These are phyloP conservation scores for Coendou prehensilis DNA, from an alignment of 2,797 vertebrate species.

Conservation along the genomic window DNA sequence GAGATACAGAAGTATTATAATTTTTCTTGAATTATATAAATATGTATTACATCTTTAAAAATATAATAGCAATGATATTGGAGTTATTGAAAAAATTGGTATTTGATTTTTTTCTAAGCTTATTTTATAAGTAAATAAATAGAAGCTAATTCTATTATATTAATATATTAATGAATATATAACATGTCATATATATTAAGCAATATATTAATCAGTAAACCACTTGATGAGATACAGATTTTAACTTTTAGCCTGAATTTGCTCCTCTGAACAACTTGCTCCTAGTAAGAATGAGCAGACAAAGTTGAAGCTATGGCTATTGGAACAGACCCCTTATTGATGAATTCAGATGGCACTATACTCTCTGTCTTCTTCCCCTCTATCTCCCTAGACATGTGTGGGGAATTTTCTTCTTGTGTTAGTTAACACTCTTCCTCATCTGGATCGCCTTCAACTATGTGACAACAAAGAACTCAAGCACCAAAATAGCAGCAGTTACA, in stretches of 20 bases:
- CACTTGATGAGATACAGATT: neutral
- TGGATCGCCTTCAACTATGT: constrained; percentile 97
- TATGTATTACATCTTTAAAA: neutral
- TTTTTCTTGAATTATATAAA: neutral
- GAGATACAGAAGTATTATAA: neutral
- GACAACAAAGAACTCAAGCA: constrained; percentile 92
- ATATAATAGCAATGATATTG: neutral
- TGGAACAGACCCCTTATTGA: neutral
- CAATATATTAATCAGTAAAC: neutral
- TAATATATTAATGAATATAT: neutral
- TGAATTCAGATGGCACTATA: neutral
- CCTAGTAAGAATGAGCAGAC: constrained; percentile 40
- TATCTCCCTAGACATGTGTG: constrained; percentile 35
- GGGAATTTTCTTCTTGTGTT: constrained; percentile 84
- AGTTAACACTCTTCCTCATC: constrained; percentile 89
- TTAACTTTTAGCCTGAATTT: neutral
- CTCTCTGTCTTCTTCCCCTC: neutral
- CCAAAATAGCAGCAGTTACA: constrained; percentile 94
- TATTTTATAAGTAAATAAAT: constrained; percentile 1
- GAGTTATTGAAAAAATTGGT: neutral
- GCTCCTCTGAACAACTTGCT: constrained; percentile 57
- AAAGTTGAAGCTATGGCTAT: neutral
- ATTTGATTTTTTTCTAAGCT: neutral
- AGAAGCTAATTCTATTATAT: neutral
- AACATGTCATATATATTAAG: neutral